Base-by-base conservation (phyloP, 2,888 invertebrate species). In the Cyclophora albipunctata region DNA sequence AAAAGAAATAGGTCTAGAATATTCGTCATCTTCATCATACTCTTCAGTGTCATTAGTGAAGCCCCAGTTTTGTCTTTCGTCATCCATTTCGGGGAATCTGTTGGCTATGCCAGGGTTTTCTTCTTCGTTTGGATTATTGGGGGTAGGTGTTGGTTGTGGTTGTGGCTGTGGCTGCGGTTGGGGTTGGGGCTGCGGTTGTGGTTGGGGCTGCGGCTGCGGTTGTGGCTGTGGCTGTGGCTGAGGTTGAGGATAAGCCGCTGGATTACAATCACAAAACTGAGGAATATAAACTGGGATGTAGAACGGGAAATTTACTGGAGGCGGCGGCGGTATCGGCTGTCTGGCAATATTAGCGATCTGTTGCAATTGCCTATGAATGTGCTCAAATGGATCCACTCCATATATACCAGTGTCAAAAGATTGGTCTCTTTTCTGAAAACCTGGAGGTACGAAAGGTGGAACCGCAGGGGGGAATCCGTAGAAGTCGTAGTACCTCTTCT, bases 11-110 rank as follows among this genome's bases (percentile, higher is more conserved):
- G 81, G 81, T 48, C 82, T 71, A 7, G 53, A 63, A 33, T 63
- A 70, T 7, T 77, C 71, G 3, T 67, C 63, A 7, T 62, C 66
- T 2, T 66, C 68, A 40, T 68, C 66, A 48, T 68, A 45, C 48
- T 58, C 45, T 4, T 68, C 70, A 42, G 75, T 58, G 47, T 71
- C 66, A 53, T 78, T 75, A 2, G 67, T 44, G 2, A 79, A 45
- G 3, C 84, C 85, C 81, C 83, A 84, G 53, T 81, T 84, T 59
- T 77, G 80, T 50, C 77, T 74, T 3, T 69, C 63, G 49, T 85
- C 82, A 0, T 78, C 78, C 64, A 82, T 68, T 7, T 61, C 69
- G 3, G 79, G 77, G 52, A 74, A 71, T 33, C 81, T 70, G 34
- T 57, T 71, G 4, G 48, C 20, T 37, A 79, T 50, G 34, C 55